phyloP scores from a whole-genome alignment of 2,888 invertebrate species.

The Acanthosepion lycidas region DNA sequence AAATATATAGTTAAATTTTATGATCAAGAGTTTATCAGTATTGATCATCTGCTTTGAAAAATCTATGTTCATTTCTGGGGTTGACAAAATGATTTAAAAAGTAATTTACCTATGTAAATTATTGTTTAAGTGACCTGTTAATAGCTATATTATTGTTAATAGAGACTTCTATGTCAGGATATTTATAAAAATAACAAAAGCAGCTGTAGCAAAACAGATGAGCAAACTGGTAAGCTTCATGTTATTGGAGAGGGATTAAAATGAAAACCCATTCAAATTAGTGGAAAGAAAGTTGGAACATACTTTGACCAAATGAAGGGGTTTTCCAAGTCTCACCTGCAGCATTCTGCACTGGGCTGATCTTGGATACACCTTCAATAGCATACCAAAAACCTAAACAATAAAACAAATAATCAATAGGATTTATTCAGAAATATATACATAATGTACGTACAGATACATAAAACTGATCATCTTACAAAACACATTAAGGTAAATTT shows the following conservation, averaged over 20 bases:
- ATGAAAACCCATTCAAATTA: constrained; percentile 45
- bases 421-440: no score
- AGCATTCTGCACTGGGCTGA: constrained; percentile 55
- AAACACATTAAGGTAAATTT: no score
- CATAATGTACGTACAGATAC: no score
- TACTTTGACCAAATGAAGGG: constrained; percentile 45
- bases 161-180: no score
- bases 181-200: no score
- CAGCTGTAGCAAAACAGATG: background rate
- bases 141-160: no score
- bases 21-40: background rate
- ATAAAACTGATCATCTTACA: no score
- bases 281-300: background rate
- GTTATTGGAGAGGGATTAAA: background rate
- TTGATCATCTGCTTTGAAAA: background rate
- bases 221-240: background rate
- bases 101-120: no score
- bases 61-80: background rate
- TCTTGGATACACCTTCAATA: constrained; percentile 71
- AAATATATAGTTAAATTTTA: background rate
- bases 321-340: constrained; percentile 53
- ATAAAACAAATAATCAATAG: background rate
- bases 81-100: background rate
- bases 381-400: constrained; percentile 72
- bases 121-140: no score